Evolutionary conservation across 2,113 vertebrate species (phyloP).

Genomic region (Antechinus flavipes): DNA sequence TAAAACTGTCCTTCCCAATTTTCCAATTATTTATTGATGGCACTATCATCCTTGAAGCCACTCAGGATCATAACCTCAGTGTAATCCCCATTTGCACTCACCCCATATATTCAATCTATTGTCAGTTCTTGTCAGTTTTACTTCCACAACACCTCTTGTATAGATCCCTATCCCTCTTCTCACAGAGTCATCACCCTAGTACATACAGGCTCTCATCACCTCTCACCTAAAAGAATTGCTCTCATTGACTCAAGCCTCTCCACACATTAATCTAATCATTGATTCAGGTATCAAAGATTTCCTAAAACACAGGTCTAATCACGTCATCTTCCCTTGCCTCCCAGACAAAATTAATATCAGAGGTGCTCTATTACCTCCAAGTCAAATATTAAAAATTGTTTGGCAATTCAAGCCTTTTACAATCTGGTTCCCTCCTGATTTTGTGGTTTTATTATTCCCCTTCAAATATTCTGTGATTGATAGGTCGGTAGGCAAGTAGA

Average conservation of each 20-base stretch:
- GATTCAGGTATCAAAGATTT: neutral
- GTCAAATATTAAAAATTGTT: neutral
- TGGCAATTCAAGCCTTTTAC: neutral
- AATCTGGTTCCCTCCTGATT: neutral
- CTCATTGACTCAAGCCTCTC: neutral
- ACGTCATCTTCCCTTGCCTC: neutral
- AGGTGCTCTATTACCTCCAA: neutral
- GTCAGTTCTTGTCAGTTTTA: neutral
- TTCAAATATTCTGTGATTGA: neutral
- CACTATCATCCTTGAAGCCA: neutral
- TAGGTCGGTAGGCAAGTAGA: neutral
- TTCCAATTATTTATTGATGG: neutral
- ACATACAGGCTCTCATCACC: neutral
- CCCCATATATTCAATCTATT: neutral
- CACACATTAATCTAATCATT: neutral
- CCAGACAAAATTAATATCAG: neutral
- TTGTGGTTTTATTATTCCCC: neutral
- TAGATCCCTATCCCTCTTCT: too few relatives aligned
- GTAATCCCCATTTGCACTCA: neutral
- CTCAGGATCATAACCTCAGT: neutral
- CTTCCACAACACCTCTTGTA: neutral
- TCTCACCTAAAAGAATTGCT: neutral
- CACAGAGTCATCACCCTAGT: too few relatives aligned
- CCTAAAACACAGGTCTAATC: neutral
- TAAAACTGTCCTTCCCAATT: neutral